Percentiles rank a stretch among this genome's conserved stretches.
Conservation (phyloP, 2,113 vertebrate species). For the Ptychochromis oligacanthus region DNA sequence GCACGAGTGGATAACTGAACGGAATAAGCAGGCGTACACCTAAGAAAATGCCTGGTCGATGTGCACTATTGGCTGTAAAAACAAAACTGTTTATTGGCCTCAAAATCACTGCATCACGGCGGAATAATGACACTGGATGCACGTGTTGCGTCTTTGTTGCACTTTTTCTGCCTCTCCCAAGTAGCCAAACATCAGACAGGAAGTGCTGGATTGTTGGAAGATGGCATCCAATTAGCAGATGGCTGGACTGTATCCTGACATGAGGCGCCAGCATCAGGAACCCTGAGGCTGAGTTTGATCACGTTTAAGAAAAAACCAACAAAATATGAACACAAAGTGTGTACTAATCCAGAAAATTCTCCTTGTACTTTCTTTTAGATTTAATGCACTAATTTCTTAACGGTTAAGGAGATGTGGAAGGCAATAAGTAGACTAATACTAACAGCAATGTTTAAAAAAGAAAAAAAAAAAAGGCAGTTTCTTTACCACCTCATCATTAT, state of each 20-base stretch:
- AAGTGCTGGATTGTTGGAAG: too few species aligned
- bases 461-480: too few species aligned
- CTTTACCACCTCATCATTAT: too few species aligned
- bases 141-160: background rate
- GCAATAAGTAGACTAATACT: too few species aligned
- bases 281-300: background rate
- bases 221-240: too few species aligned
- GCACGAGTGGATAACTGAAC: background rate
- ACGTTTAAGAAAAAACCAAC: background rate
- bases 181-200: too few species aligned
- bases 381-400: background rate
- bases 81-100: background rate
- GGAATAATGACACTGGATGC: background rate
- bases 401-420: too few species aligned
- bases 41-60: background rate
- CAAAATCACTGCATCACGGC: background rate
- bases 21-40: background rate
- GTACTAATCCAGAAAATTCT: background rate
- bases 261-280: too few species aligned
- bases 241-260: background rate
- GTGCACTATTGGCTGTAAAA: background rate
- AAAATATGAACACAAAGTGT: background rate
- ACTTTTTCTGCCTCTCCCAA: background rate
- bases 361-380: background rate
- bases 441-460: too few species aligned